phyloP scores from a whole-genome alignment of 2,797 vertebrate genomes.

The Australoheros facetus region DNA sequence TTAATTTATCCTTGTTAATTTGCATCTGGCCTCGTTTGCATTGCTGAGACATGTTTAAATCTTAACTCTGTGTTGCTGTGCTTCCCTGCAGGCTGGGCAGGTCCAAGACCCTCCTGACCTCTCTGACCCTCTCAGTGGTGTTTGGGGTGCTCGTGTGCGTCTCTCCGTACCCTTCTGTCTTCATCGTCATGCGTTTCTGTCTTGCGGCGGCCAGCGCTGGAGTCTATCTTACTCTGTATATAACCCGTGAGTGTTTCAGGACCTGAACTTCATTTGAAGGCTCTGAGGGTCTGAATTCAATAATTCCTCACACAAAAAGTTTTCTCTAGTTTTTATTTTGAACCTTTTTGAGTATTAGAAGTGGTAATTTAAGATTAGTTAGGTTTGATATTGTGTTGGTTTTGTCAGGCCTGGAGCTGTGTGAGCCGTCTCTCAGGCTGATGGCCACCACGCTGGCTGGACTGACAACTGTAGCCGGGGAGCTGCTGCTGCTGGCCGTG shows the following conservation, averaged over 20 bases:
- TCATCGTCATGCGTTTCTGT: slow-evolving; percentile 89
- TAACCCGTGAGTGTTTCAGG: slow-evolving; percentile 83
- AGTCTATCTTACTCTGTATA: slow-evolving; percentile 86
- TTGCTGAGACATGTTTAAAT: background rate
- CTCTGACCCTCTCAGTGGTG: slow-evolving; percentile 85
- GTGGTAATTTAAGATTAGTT: background rate
- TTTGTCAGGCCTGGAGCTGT: slow-evolving; percentile 87
- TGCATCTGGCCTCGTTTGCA: background rate
- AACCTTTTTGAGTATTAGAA: background rate
- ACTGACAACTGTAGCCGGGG: slow-evolving; percentile 84
- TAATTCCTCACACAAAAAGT: background rate
- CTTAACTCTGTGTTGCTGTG: background rate
- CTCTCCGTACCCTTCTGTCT: slow-evolving; percentile 85
- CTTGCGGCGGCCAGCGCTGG: slow-evolving; percentile 86
- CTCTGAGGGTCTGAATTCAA: background rate
- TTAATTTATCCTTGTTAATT: background rate
- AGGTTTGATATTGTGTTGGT: slow-evolving; percentile 31
- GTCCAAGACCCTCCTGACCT: slow-evolving; percentile 84
- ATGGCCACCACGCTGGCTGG: slow-evolving; percentile 84
- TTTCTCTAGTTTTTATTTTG: background rate
- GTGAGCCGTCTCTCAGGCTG: slow-evolving; percentile 87
- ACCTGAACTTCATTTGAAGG: background rate
- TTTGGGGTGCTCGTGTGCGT: slow-evolving; percentile 88
- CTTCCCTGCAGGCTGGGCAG: slow-evolving; percentile 82
- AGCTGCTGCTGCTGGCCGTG: slow-evolving; percentile 87